phyloP scores from a whole-genome alignment of 2,888 invertebrate species.

The Keiferia lycopersicella region DNA sequence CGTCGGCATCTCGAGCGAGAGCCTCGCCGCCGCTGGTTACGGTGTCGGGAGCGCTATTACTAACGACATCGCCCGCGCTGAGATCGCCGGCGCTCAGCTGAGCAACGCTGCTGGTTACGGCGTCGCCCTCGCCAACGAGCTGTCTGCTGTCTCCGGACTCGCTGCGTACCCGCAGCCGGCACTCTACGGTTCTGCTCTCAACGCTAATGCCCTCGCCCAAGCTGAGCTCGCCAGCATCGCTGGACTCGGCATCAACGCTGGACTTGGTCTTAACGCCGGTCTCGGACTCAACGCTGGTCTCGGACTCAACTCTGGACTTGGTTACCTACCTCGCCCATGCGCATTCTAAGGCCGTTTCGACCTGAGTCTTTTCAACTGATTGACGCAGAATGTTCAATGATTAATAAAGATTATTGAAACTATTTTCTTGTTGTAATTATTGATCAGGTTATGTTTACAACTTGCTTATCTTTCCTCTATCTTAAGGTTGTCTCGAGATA shows the following conservation, averaged over 20 bases:
- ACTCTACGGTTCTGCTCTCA: constrained; percentile 29
- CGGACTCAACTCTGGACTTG: too few relatives aligned
- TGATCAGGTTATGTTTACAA: too few relatives aligned
- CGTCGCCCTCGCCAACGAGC: constrained; percentile 29
- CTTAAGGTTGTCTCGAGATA: too few relatives aligned
- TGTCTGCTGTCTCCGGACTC: constrained; percentile 25
- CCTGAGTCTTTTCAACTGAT: neutral
- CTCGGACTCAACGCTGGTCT: too few relatives aligned
- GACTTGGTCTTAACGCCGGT: neutral
- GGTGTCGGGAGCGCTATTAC: constrained; percentile 5
- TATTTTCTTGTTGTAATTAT: too few relatives aligned
- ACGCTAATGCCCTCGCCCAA: neutral
- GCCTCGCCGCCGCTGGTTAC: constrained; percentile 17
- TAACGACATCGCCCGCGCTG: neutral
- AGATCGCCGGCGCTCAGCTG: neutral
- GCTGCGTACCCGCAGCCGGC: constrained; percentile 25
- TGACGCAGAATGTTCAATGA: too few relatives aligned
- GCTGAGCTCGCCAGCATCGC: neutral
- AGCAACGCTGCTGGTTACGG: constrained; percentile 22
- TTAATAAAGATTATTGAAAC: neutral
- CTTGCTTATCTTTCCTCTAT: too few relatives aligned
- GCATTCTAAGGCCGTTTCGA: too few relatives aligned
- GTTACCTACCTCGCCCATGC: neutral
- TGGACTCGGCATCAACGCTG: constrained; percentile 4
- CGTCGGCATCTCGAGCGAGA: constrained; percentile 28